Evolutionary conservation across 1,140 invertebrate species (phyloP), one percentile per base, ranked within the genome.

Genomic region (Drosophila sp.): DNA sequence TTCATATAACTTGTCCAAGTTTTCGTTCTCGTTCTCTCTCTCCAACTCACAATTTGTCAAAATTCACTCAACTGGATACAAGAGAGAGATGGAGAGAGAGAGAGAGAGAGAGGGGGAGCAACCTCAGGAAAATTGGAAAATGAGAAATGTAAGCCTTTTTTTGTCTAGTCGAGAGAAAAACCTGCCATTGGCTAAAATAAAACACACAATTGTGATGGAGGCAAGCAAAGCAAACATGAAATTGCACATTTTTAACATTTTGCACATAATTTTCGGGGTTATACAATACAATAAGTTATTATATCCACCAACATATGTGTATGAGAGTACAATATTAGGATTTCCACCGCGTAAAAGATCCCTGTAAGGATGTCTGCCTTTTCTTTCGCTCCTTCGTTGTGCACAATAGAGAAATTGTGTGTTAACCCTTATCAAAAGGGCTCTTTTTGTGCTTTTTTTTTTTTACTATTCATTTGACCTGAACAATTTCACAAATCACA

Each of bases 181-280:
- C 5, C 44, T 50, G 23, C 44, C 44, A 3, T 47, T 47, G 41
- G 41, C 6, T 17, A 23, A 58, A 58, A 23, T 23, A 35, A 23
- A 35, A 23, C 47, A 54, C 60, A 54, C 69, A 54, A 72, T 41
- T 2, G 35, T 54, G 54, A 64, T 60, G 25, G 33, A 17, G 30
- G 4, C 64, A 57, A 2, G 58, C 54, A 74, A 69, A 79, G 55
- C 65, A 76, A 76, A 84, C 80, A 84, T 87, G 80, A 87, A 89
- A 89, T 89, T 78, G 84, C 84, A 89, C 76, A 89, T 87, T 84
- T 87, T 89, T 89, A 55, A 79, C 69, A 70, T 72, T 76, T 79
- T 40, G 41, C 76, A 83, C 79, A 89, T 80, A 65, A 89, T 87
- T 83, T 89, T 35, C 33, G 25, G 29, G 72, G 56, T 58, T 35